Evolutionary conservation across 2,888 invertebrate species (phyloP).

Genomic region (Sturmia bella): DNA sequence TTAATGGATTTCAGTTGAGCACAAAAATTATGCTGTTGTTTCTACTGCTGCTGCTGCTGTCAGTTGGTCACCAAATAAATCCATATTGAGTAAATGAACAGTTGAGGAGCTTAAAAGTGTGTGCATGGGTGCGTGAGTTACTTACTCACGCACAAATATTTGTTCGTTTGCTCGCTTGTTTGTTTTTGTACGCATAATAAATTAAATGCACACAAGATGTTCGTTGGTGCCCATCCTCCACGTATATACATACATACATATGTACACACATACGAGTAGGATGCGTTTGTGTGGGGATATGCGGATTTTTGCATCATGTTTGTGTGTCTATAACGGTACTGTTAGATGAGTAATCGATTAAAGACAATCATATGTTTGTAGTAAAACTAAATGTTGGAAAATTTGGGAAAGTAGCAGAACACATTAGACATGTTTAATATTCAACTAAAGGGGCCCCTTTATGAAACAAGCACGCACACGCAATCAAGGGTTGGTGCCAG

Average conservation of each 20-base stretch:
- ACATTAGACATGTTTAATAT: no score
- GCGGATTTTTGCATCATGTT: no score
- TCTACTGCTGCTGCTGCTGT: constrained; percentile 3
- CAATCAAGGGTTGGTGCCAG: no score
- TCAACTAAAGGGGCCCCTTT: no score
- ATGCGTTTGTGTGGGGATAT: no score
- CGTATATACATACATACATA: neutral
- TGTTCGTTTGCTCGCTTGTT: neutral
- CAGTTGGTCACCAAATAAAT: constrained; percentile 31
- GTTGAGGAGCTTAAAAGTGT: neutral
- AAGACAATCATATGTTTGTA: no score
- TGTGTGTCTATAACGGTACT: no score
- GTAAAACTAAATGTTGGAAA: no score
- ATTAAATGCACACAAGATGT: constrained; percentile 6
- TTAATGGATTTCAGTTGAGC: constrained; percentile 55
- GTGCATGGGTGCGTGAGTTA: constrained; percentile 15
- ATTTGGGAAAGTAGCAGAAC: no score
- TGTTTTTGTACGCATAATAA: constrained; percentile 43
- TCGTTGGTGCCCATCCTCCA: no score
- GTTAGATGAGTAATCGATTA: no score
- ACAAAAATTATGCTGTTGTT: constrained; percentile 25
- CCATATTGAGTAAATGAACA: constrained; percentile 14
- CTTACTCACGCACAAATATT: constrained; percentile 43
- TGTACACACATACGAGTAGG: neutral
- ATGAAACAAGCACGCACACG: no score